Evolutionary conservation across 2,113 vertebrate species (phyloP), one percentile per base, ranked within the genome.

Genomic region (Phaethon lepturus): DNA sequence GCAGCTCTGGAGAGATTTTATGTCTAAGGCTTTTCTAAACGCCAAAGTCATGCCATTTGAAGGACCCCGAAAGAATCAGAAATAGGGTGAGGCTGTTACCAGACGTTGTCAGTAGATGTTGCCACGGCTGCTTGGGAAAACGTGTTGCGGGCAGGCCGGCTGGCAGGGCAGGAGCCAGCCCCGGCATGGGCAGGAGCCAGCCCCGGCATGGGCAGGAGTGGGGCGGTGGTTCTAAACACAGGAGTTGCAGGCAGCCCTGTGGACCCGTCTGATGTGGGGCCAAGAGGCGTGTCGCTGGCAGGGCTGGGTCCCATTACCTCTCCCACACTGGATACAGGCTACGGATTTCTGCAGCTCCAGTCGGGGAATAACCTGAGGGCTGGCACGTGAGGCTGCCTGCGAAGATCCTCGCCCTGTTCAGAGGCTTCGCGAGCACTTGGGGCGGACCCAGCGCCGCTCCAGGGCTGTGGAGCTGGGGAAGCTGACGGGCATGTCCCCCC

Each of bases 121-220:
- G 89, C 68, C 22, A 20, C 2, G 19, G 64, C 31, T 64, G 29
- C 72, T 49, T 49, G 62, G 42, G 89, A 87, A 95, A 94, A 67
- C 0, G 4, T 0, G 0, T 6, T 80, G 45, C 0, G 0, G 76
- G 55, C n/a, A 26, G 49, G 63, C 45, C 1, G n/a, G 63, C 69
- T 74, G 38, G 52, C 59, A 47, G 56, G 52, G 69, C 59, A 76
- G 77, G 55, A 95, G 25, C 63, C 90, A 86, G 6, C 15, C 25
- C 47, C 0, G 0, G 26, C 58, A 28, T 4, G 44, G 75, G 53
- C 67, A 86, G 81, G 59, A 93, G 58, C 63, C 90, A 86, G 6
- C 15, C 25, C 47, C 0, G 0, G 26, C 58, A 28, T 4, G 44
- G 75, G 53, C 67, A 86, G 81, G 59, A 93, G 58, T 1, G 0